Percentiles rank a stretch among this genome's conserved stretches.
phyloP scores from a whole-genome alignment of 2,888 invertebrate species.

The Sinohyriopsis cumingii region DNA sequence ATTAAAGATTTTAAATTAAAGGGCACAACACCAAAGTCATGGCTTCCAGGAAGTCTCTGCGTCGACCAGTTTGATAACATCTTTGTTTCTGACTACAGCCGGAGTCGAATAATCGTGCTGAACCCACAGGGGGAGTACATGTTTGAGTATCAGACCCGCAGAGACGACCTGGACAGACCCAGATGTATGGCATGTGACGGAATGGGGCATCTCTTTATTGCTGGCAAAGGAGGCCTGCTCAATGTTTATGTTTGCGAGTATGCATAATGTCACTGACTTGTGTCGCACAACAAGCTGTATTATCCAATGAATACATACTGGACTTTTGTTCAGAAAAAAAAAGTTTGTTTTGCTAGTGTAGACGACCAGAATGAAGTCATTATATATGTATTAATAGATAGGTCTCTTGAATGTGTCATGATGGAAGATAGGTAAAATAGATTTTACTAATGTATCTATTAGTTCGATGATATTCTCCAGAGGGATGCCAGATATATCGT shows the following conservation, averaged over 20 bases:
- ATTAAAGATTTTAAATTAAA: slow-evolving; percentile 32
- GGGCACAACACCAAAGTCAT: slow-evolving; percentile 22
- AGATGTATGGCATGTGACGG: slow-evolving; percentile 34
- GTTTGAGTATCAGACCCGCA: slow-evolving; percentile 31
- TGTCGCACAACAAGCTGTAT: too few species aligned
- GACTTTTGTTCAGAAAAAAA: too few species aligned
- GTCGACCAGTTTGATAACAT: slow-evolving; percentile 47
- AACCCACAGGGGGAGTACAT: slow-evolving; percentile 36
- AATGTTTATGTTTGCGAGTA: slow-evolving; percentile 40
- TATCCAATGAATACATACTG: too few species aligned
- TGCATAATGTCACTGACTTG: slow-evolving; percentile 4
- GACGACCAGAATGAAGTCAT: too few species aligned
- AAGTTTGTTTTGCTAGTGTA: too few species aligned
- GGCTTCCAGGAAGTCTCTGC: slow-evolving; percentile 40
- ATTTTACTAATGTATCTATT: too few species aligned
- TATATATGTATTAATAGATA: too few species aligned
- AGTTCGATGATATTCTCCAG: too few species aligned
- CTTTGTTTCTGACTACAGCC: slow-evolving; percentile 37
- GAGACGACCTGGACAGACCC: slow-evolving; percentile 38
- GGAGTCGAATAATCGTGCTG: slow-evolving; percentile 34
- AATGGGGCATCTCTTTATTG: slow-evolving; percentile 31
- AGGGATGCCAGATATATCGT: too few species aligned
- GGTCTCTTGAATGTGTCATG: too few species aligned
- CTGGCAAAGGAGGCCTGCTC: slow-evolving; percentile 40
- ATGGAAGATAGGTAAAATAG: too few species aligned